Evolutionary conservation across 2,113 vertebrate species (phyloP), one percentile per base, ranked within the genome.

Genomic region (Benitochromis conjunctus): DNA sequence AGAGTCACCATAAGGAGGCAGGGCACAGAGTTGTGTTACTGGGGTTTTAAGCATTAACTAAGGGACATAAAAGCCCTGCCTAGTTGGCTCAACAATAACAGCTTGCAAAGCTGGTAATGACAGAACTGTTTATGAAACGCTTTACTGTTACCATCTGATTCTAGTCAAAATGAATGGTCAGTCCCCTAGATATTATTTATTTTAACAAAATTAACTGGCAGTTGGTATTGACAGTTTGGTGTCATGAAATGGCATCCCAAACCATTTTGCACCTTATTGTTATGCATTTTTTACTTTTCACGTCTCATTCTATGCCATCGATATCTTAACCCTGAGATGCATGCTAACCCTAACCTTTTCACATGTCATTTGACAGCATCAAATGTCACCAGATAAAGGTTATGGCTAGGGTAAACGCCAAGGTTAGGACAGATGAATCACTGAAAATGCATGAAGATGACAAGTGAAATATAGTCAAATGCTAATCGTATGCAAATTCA

Each of bases 321-420:
- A 48, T 74, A 48, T 18, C 41, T 41, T 74, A 74, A 74, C 21
- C 21, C 3, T 48, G 41, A 74, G 14, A 26, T 74, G 24, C 13
- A 29, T 74, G 66, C 24, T 74, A 48, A 29, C 24, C 1, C 41
- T 74, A 74, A 74, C 24, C 66, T 74, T 74, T 31, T 51, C 43
- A 51, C 24, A 29, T 29, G 43, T 74, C 69, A 51, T 19, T 51
- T 29, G 24, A 29, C 14, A 3, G 69, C 24, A 19, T 74, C 43
- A 48, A 29, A 48, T 74, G 41, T 48, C 66, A 29, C 21, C 24
- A 74, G 41, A 29, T 29, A 48, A 74, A 74, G 69, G 69, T 74
- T 74, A 48, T 29, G 16, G 24, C 26, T 76, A 19, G 24, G 43
- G 69, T 76, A 31, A 74, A 74, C 8, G 16, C 21, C 41, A 11